phyloP scores from a whole-genome alignment of 2,888 invertebrate genomes.

The Micropterix aruncella region DNA sequence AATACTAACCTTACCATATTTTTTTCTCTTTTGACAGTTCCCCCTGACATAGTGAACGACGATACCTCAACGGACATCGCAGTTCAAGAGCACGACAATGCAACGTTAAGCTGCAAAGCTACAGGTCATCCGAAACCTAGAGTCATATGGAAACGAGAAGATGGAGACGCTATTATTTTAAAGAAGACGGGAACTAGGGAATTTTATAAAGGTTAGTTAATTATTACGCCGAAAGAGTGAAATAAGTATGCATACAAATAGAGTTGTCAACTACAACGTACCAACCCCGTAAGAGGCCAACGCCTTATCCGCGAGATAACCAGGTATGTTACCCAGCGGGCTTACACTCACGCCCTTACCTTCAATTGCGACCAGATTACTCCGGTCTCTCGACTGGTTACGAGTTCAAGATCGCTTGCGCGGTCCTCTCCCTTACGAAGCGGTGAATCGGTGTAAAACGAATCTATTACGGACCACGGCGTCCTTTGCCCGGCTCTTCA shows the following conservation, averaged over 20 bases:
- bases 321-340: too few relatives aligned
- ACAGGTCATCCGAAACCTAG: conserved; percentile 69
- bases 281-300: too few relatives aligned
- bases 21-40: conserved; percentile 39
- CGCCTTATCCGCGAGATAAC: too few relatives aligned
- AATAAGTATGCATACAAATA: too few relatives aligned
- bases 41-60: conserved; percentile 66
- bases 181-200: conserved; percentile 32
- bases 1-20: too few relatives aligned
- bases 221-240: background rate
- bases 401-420: background rate
- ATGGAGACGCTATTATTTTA: conserved; percentile 47
- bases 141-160: conserved; percentile 73
- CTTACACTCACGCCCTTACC: too few relatives aligned
- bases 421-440: too few relatives aligned
- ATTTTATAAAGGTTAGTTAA: conserved; percentile 21
- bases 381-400: too few relatives aligned
- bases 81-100: conserved; percentile 71
- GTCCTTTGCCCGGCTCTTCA: too few relatives aligned
- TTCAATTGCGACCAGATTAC: too few relatives aligned
- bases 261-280: background rate
- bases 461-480: too few relatives aligned
- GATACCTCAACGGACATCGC: conserved; percentile 67
- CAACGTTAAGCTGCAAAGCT: conserved; percentile 70
- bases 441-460: too few relatives aligned